Evolutionary conservation across 37 sponge, comb jelly and placozoan species (phyloP).

Genomic region (Beroe ovata): DNA sequence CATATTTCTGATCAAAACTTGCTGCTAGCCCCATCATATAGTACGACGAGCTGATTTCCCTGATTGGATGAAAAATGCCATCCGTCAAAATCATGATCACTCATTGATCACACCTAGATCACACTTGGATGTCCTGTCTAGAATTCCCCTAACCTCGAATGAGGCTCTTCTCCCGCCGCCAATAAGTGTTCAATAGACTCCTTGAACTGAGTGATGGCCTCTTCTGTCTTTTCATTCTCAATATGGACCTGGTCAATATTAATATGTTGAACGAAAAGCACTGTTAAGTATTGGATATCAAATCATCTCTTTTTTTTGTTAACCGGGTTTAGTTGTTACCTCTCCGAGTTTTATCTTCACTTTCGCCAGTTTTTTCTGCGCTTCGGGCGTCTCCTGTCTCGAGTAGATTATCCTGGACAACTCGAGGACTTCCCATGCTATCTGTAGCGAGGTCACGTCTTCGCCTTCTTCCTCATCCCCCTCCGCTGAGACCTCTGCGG

Average conservation of each 20-base stretch:
- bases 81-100: no score
- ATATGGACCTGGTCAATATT: background rate
- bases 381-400: background rate
- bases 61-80: background rate
- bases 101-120: no score
- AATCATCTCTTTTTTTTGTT: no score
- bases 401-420: conserved; percentile 42
- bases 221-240: conserved; percentile 40
- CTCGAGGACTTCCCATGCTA: conserved; percentile 56
- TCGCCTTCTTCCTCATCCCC: conserved; percentile 4
- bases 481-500: no score
- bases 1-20: conserved; percentile 39
- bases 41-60: conserved; percentile 59
- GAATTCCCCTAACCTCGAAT: background rate
- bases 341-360: conserved; percentile 66
- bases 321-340: no score
- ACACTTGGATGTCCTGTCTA: no score
- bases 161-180: background rate
- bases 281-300: no score
- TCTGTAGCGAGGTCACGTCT: conserved; percentile 15
- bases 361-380: conserved; percentile 60
- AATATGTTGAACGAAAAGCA: no score
- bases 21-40: conserved; percentile 65
- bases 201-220: conserved; percentile 10
- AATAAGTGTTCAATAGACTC: conserved; percentile 30